These are phyloP conservation scores for Tholera decimalis DNA, from an alignment of 2,888 invertebrate species.

Conservation along the genomic window DNA sequence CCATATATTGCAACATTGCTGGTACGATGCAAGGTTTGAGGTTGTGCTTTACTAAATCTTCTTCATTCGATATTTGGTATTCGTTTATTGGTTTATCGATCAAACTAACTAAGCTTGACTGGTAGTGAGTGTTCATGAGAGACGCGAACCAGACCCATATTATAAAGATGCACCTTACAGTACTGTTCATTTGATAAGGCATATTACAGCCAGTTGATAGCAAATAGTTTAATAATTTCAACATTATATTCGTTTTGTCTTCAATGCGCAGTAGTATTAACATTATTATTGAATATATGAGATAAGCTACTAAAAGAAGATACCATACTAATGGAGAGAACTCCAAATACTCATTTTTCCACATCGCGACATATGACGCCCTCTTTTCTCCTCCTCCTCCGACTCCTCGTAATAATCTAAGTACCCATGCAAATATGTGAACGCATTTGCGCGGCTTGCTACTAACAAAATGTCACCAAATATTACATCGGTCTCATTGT, in stretches of 20 bases:
- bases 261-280: slow-evolving; percentile 35
- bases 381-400: slow-evolving; percentile 28
- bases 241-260: slow-evolving; percentile 42
- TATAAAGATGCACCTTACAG: slow-evolving; percentile 60
- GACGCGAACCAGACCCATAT: slow-evolving; percentile 78
- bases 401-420: slow-evolving; percentile 44
- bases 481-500: slow-evolving; percentile 43
- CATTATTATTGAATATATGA: slow-evolving; percentile 37
- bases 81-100: slow-evolving; percentile 58
- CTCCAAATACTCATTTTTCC: slow-evolving; percentile 61
- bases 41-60: slow-evolving; percentile 37
- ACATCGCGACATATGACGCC: slow-evolving; percentile 38
- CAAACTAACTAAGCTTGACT: slow-evolving; percentile 67
- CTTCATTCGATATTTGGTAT: slow-evolving; percentile 59
- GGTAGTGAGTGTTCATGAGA: slow-evolving; percentile 65
- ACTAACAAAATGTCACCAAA: slow-evolving; percentile 36
- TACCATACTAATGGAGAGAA: slow-evolving; percentile 47
- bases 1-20: background rate
- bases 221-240: slow-evolving; percentile 45
- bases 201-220: slow-evolving; percentile 43
- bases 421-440: slow-evolving; percentile 46
- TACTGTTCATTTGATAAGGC: slow-evolving; percentile 7
- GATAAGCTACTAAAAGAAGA: slow-evolving; percentile 13
- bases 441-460: slow-evolving; percentile 22
- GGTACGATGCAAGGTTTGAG: slow-evolving; percentile 34